Evolutionary conservation across 2,888 invertebrate species (phyloP).

Genomic region (Petrolisthes manimaculis): DNA sequence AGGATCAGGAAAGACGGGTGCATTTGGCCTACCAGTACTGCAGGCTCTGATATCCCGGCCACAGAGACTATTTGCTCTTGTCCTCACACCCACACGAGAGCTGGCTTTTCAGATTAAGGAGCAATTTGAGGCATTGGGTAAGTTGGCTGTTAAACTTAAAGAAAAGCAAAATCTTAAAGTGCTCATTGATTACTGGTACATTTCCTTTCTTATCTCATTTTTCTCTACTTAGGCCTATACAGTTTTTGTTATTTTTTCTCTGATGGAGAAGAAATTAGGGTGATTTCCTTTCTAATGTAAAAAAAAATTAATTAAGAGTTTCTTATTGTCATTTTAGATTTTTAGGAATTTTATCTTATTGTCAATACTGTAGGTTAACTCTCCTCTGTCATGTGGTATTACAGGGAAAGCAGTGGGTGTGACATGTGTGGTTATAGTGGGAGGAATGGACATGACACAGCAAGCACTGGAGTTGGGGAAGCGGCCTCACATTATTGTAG

Average conservation of each 20-base stretch:
- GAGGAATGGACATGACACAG: constrained; percentile 98
- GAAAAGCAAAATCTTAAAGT: background rate
- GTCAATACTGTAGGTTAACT: background rate
- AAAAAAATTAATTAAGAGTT: no score
- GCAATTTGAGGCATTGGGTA: constrained; percentile 96
- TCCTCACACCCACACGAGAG: constrained; percentile 97
- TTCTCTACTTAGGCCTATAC: no score
- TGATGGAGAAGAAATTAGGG: no score
- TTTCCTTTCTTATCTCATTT: background rate
- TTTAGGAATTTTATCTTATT: no score
- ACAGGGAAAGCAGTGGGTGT: constrained; percentile 89
- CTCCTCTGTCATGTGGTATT: constrained; percentile 37
- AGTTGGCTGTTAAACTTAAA: constrained; percentile 63
- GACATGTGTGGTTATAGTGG: constrained; percentile 95
- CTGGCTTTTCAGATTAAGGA: constrained; percentile 98
- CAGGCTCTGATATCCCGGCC: constrained; percentile 91
- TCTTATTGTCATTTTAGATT: no score
- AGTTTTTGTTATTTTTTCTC: no score
- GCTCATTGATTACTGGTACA: background rate
- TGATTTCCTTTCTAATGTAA: no score
- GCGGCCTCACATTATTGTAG: constrained; percentile 96
- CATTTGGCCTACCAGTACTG: constrained; percentile 95
- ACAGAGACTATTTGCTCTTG: constrained; percentile 91
- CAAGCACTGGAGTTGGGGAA: constrained; percentile 92
- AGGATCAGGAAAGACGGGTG: constrained; percentile 97